Percentiles rank a stretch among this genome's conserved stretches.
phyloP scores from a whole-genome alignment of 2,888 invertebrate genomes.

The Netelia virgata region DNA sequence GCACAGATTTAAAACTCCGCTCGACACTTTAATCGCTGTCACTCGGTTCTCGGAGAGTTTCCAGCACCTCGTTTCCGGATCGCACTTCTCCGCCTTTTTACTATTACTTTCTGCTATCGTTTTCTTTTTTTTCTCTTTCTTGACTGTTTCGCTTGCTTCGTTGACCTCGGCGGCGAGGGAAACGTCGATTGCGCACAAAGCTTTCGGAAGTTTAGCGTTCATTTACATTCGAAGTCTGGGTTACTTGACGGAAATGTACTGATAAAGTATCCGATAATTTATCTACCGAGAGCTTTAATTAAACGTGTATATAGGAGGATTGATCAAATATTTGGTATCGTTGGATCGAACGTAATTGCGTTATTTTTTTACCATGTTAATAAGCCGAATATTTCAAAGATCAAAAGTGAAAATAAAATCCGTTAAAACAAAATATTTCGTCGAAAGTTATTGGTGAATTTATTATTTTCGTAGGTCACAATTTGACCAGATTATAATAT shows the following conservation, averaged over 20 bases:
- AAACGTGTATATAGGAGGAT: no score
- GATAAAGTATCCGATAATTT: not conserved
- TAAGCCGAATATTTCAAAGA: not conserved
- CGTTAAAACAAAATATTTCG: no score
- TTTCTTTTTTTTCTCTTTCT: not conserved
- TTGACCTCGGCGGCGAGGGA: not conserved
- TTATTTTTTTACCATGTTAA: not conserved
- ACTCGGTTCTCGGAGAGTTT: constrained; percentile 46
- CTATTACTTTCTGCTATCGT: not conserved
- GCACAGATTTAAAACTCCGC: constrained; percentile 65
- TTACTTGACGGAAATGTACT: not conserved
- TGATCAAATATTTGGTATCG: no score
- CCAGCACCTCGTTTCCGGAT: constrained; percentile 20
- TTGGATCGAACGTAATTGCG: not conserved
- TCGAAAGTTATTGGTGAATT: no score
- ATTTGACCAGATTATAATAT: no score
- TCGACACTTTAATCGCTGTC: constrained; percentile 67
- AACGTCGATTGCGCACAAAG: constrained; percentile 34
- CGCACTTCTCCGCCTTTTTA: not conserved
- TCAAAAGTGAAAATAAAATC: no score
- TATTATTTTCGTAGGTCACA: no score
- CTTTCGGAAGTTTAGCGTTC: constrained; percentile 20
- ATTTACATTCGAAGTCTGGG: not conserved
- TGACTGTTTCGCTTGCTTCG: not conserved
- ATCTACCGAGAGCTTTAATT: not conserved